These are phyloP conservation scores for Baccha elongata DNA, from an alignment of 2,888 invertebrate genomes.

Conservation along the genomic window DNA sequence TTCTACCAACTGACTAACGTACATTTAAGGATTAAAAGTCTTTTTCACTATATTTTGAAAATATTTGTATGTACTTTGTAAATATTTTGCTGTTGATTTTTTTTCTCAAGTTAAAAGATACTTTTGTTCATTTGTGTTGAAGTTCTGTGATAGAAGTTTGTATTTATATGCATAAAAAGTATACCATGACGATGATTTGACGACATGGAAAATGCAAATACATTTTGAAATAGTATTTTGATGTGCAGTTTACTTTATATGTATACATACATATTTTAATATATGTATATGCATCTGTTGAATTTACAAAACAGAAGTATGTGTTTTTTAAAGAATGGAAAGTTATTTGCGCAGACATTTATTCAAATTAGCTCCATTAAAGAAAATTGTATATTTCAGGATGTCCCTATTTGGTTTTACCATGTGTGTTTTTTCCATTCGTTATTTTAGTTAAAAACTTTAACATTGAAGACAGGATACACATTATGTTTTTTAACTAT, in stretches of 20 bases:
- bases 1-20: constrained; percentile 48
- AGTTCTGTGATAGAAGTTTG: neutral
- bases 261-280: neutral
- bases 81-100: neutral
- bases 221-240: constrained; percentile 20
- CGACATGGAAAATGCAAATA: constrained; percentile 23
- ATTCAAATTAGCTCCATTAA: constrained; percentile 65
- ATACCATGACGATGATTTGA: neutral
- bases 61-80: constrained; percentile 28
- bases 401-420: too few species aligned
- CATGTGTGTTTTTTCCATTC: too few species aligned
- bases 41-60: neutral
- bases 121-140: constrained; percentile 9
- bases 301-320: constrained; percentile 20
- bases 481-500: too few species aligned
- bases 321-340: too few species aligned
- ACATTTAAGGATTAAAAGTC: constrained; percentile 27
- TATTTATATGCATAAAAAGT: neutral
- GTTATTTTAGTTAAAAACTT: too few species aligned
- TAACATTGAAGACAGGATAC: too few species aligned
- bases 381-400: too few species aligned
- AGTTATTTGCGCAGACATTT: constrained; percentile 6
- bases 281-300: neutral
- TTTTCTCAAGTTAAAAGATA: constrained; percentile 1
- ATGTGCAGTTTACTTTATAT: neutral